These are phyloP conservation scores for Falco berigora DNA, from an alignment of 2,797 vertebrate genomes.

Conservation along the genomic window DNA sequence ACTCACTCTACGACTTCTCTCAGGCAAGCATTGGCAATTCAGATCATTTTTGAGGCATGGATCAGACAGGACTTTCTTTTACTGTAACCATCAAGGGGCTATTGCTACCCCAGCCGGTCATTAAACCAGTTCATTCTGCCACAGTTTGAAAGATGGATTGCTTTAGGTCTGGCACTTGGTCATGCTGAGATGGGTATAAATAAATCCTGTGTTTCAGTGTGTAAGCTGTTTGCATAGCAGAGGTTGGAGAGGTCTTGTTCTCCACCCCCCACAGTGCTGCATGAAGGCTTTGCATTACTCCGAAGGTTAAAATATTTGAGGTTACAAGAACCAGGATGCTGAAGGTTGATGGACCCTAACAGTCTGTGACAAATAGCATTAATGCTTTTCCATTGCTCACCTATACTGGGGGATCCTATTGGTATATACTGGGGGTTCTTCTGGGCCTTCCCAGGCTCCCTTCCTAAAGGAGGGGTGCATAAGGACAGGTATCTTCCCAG, in stretches of 20 bases:
- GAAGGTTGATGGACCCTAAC: neutral
- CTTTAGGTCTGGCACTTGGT: neutral
- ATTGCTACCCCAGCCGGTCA: neutral
- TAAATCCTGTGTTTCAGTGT: neutral
- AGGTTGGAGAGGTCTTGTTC: neutral
- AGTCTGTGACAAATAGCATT: neutral
- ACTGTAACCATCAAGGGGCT: neutral
- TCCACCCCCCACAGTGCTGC: fast-evolving
- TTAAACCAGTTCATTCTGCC: neutral
- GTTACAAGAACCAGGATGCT: neutral
- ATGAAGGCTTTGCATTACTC: neutral
- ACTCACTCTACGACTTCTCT: neutral
- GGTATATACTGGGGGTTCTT: neutral
- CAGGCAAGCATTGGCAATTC: neutral
- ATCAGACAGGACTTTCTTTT: neutral
- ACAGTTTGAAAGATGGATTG: neutral
- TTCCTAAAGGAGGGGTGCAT: neutral
- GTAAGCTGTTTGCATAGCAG: neutral
- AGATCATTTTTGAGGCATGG: neutral
- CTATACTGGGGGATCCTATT: neutral
- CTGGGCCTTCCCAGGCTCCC: neutral
- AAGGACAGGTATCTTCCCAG: neutral
- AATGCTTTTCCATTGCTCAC: neutral
- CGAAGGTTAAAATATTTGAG: neutral
- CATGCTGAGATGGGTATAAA: neutral